phyloP scores from a whole-genome alignment of 2,113 vertebrate genomes.

The Aviceda subcristata region DNA sequence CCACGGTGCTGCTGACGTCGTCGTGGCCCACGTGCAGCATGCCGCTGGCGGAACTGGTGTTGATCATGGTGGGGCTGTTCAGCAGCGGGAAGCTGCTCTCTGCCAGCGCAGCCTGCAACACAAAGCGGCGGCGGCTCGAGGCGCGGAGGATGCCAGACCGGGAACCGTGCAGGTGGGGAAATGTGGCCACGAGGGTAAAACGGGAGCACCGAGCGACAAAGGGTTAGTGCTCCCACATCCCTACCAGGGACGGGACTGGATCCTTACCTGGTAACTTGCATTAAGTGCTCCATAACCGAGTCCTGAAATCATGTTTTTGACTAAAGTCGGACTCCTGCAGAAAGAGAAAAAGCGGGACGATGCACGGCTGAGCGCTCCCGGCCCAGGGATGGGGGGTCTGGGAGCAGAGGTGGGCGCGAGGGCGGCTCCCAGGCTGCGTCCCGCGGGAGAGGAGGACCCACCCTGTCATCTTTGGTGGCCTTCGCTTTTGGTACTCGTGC shows the following conservation, averaged over 20 bases:
- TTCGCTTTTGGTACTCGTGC: slow-evolving; percentile 98
- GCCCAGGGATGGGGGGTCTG: fast-evolving
- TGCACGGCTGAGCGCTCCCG: background rate
- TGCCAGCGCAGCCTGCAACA: slow-evolving; percentile 81
- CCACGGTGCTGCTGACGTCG: slow-evolving; percentile 93
- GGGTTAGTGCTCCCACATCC: fast-evolving
- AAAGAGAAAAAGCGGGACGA: background rate
- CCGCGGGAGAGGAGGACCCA: background rate
- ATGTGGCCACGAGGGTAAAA: background rate
- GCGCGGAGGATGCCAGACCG: fast-evolving
- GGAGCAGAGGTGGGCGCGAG: background rate
- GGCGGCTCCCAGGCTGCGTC: fast-evolving
- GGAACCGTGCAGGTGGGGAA: too few species aligned
- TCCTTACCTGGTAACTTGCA: slow-evolving; percentile 95
- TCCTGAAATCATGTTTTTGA: slow-evolving; percentile 99
- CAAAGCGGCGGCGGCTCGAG: background rate
- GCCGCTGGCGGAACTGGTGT: slow-evolving; percentile 86
- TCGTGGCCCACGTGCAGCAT: slow-evolving; percentile 95
- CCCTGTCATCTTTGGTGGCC: slow-evolving; percentile 99
- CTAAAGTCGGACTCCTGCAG: slow-evolving; percentile 94
- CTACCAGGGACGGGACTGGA: fast-evolving
- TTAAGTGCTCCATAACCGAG: slow-evolving; percentile 96
- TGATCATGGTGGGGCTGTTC: slow-evolving; percentile 89
- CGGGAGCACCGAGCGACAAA: fast-evolving
- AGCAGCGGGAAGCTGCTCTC: slow-evolving; percentile 95